These are phyloP conservation scores for Solea solea DNA, from an alignment of 2,113 vertebrate species.

Conservation along the genomic window DNA sequence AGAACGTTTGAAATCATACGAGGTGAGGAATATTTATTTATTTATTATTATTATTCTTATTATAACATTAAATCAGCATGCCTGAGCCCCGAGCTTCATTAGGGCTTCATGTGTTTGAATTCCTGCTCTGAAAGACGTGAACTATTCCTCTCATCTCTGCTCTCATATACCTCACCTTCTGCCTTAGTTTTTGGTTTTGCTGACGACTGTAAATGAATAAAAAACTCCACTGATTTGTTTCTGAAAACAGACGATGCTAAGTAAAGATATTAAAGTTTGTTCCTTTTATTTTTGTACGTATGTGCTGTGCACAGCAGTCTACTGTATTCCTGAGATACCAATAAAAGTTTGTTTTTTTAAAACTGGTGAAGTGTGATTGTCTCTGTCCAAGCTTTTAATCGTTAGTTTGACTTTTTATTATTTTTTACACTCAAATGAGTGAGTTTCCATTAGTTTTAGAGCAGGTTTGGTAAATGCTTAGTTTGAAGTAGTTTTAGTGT, in stretches of 20 bases:
- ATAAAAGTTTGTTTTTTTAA: conserved; percentile 82
- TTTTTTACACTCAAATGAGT: no score
- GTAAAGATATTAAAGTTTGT: conserved; percentile 76
- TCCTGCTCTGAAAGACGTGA: conserved; percentile 71
- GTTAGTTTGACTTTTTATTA: no score
- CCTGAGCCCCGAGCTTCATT: conserved; percentile 45
- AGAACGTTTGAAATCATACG: conserved; percentile 49
- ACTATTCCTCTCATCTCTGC: conserved; percentile 71
- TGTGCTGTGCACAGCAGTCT: conserved; percentile 96
- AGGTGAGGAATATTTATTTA: conserved; percentile 49
- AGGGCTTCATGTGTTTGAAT: conserved; percentile 53
- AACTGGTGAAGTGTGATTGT: conserved; percentile 41
- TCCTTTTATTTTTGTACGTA: conserved; percentile 94
- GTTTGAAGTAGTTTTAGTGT: no score
- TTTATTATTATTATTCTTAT: neutral
- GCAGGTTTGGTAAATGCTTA: no score
- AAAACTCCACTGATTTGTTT: conserved; percentile 81
- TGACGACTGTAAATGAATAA: conserved; percentile 82
- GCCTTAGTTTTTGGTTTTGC: conserved; percentile 83
- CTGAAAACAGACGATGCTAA: conserved; percentile 74
- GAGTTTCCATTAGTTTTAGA: no score
- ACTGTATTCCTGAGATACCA: conserved; percentile 87
- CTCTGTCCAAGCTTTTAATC: neutral
- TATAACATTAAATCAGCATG: conserved; percentile 48
- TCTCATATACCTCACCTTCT: conserved; percentile 88